These are phyloP conservation scores for Notodromas monacha DNA, from an alignment of 2,888 invertebrate species.

Conservation along the genomic window DNA sequence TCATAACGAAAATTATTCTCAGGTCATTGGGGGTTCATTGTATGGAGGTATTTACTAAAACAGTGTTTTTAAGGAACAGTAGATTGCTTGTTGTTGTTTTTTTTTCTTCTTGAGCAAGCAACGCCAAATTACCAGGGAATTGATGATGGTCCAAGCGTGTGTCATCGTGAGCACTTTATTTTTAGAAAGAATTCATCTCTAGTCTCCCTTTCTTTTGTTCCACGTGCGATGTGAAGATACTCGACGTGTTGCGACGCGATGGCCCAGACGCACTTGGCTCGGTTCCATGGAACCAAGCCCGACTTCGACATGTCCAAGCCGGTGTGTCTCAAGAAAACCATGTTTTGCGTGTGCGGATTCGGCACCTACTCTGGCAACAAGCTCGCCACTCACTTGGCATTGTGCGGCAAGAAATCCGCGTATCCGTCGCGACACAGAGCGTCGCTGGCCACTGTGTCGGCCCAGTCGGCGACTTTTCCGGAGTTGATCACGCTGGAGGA, in stretches of 20 bases:
- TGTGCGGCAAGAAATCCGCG: background rate
- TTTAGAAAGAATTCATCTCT: no score
- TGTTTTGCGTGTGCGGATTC: conserved; percentile 1
- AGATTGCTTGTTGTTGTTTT: no score
- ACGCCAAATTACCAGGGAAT: no score
- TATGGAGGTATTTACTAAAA: no score
- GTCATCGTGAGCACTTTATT: no score
- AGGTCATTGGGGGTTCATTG: no score
- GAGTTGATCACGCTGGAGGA: background rate
- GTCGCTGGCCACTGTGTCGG: background rate
- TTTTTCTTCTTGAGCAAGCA: no score
- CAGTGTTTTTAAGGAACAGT: no score
- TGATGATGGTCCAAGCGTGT: no score
- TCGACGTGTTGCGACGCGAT: background rate
- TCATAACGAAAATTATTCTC: no score
- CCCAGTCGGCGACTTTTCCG: background rate
- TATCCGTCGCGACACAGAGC: background rate
- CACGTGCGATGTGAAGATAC: background rate
- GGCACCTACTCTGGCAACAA: background rate
- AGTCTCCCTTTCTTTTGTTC: no score
- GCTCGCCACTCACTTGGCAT: background rate
- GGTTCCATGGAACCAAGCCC: no score
- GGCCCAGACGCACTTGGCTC: background rate
- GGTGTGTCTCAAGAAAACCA: background rate
- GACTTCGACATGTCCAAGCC: background rate